phyloP scores from a whole-genome alignment of 2,113 vertebrate species.

The Ornithorhynchus anatinus region DNA sequence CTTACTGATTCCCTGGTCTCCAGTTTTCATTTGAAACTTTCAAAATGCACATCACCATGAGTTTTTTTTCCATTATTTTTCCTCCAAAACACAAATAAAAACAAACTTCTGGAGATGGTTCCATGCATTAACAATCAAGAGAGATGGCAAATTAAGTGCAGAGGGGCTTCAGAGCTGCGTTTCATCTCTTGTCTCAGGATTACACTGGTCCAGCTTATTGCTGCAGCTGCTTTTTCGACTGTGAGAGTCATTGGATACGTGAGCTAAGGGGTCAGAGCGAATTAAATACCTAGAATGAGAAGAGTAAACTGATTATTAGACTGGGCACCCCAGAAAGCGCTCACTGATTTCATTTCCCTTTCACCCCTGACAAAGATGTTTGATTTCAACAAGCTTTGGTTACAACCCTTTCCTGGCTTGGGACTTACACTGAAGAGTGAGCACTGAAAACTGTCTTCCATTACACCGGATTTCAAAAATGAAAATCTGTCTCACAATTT shows the following conservation, averaged over 20 bases:
- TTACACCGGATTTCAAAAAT: no score
- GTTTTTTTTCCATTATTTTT: not conserved
- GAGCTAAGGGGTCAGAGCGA: slow-evolving; percentile 90
- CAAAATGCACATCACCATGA: not conserved
- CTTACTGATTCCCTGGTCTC: not conserved
- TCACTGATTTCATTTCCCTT: no score
- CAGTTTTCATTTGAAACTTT: not conserved
- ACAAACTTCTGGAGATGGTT: not conserved
- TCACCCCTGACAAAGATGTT: no score
- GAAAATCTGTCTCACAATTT: no score
- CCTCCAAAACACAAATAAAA: not conserved
- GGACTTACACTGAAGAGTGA: no score
- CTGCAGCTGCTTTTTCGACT: slow-evolving; percentile 69
- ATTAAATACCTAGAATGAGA: slow-evolving; percentile 84
- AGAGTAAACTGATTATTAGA: not conserved
- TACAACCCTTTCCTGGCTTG: no score
- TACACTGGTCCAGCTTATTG: slow-evolving; percentile 77
- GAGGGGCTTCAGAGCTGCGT: slow-evolving; percentile 75
- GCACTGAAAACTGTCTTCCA: no score
- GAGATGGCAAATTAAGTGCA: not conserved
- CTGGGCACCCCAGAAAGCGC: no score
- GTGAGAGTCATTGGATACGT: slow-evolving; percentile 82
- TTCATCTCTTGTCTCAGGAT: slow-evolving; percentile 82
- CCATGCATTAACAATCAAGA: not conserved
- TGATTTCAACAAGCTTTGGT: no score